Base-by-base conservation (phyloP, 1,140 invertebrate species). In the Drosophila bipectinata region DNA sequence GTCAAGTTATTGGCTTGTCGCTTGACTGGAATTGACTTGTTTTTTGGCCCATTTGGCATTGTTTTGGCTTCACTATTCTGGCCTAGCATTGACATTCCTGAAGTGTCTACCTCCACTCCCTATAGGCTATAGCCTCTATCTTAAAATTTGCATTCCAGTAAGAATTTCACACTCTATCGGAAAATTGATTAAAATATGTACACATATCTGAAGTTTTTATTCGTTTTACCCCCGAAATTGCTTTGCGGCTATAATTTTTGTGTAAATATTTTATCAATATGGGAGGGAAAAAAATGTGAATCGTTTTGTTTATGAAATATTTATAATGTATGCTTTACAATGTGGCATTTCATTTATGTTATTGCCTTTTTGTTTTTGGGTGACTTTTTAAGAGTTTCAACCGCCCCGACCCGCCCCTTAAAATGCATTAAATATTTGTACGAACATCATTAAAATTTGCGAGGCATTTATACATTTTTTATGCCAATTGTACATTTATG, bases 1-100 rank as follows among this genome's bases (percentile, higher is more conserved):
- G 77, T 59, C 77, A 79, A 79, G 77, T 79, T 77, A 71, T 77
- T 77, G 73, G 63, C 45, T 64, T 66, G 55, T 30, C 72, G 72
- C 49, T 68, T 77, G 73, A 51, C 56, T 77, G 69, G 49, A 41
- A 21, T 12, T 14, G 56, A 67, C 56, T 60, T 60, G 49, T 21
- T 28, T 28, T 5, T 53, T 72, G 69, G 47, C 67, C 53, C 61
- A 57, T 67, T 64, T 75, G 49, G 71, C 63, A 79, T 79, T 79
- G 64, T 58, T 73, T 71, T 75, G 77, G 77, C 77, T 79, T 79
- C 76, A 53, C 26, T 26, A 59, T 67, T 72, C 30, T 28, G 12
- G 59, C 32, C 52, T 72, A 51, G 68, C 68, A 75, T 45, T 76
- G 55, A 67, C 69, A 75, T 79, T 79, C 61, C 24, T 69, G 2